Base-by-base conservation (phyloP, 2,888 invertebrate species). In the Teleogryllus oceanicus region DNA sequence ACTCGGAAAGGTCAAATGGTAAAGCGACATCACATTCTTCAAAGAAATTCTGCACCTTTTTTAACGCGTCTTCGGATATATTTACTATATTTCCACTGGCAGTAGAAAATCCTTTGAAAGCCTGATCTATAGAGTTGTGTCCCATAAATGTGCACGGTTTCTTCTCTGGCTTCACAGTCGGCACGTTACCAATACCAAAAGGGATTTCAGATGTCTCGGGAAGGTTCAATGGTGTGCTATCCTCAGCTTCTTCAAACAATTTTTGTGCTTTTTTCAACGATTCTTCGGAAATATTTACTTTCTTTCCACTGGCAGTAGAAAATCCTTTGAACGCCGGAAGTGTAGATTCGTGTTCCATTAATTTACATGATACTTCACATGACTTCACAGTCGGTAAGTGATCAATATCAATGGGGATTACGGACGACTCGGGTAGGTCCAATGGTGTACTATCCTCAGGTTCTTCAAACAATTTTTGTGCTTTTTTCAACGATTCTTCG, bases 281-380 rank as follows among this genome's bases (percentile, higher is more conserved):
- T 78, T 84, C 80, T 62, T 86, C 84, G 8, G 87, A 87, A 81
- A 88, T 84, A n/a, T 82, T 80, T 49, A 88, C 86, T 12, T 83
- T 81, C 83, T 87, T 88, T 77, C 88, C 88, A 83, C 84, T 85
- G 37, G 86, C 87, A 13, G 86, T 86, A 18, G 62, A 62, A 37
- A 37, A 62, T 62, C 62, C 62, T 62, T 62, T 11, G n/a, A 62
- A 37, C 82, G 85, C 84, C 82, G 87, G 87, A 75, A 8, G 5
- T 50, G 82, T 80, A 81, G 81, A 78, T 80, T 83, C 8, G 37
- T 5, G 37, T 37, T 8, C 8, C 37, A 8, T 8, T 5, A 37
- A 37, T 8, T 37, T 8, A 37, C 37, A 8, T 1, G 8, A 8
- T 37, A 8, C 37, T 37, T 37, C 37, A 8, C 37, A 37, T 37